Evolutionary conservation across 2,797 vertebrate genomes (phyloP).

Genomic region (Enteromius unitaeniatus): DNA sequence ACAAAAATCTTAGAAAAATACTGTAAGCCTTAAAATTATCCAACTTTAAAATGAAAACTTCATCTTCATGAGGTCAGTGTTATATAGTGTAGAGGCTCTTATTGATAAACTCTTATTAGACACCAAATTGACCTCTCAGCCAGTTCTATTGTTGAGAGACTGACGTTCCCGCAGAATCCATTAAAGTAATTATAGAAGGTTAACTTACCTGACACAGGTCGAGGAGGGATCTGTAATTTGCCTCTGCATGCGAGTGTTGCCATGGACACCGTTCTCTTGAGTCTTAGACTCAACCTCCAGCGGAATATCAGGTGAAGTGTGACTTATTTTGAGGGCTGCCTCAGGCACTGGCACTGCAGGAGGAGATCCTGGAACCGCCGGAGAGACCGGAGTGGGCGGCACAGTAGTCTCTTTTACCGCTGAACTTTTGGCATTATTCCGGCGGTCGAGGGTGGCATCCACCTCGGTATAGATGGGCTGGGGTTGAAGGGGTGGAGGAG

Average conservation of each 20-base stretch:
- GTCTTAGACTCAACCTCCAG: constrained; percentile 84
- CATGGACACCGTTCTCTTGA: constrained; percentile 86
- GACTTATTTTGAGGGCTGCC: constrained; percentile 97
- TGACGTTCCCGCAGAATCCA: not conserved
- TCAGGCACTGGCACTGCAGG: constrained; percentile 83
- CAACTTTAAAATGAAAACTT: not conserved
- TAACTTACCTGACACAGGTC: constrained; percentile 79
- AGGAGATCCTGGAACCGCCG: constrained; percentile 73
- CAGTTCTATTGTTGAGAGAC: not conserved
- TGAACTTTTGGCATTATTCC: constrained; percentile 80
- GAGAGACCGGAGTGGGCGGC: constrained; percentile 76
- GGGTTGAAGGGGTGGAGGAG: constrained; percentile 71
- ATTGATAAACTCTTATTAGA: constrained; percentile 7
- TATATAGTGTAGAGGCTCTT: not conserved
- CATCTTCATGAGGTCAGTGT: not conserved
- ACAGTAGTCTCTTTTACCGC: constrained; percentile 84
- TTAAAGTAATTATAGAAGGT: not conserved
- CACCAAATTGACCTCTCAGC: not conserved
- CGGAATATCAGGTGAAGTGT: constrained; percentile 95
- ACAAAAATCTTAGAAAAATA: not conserved
- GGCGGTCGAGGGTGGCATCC: constrained; percentile 85
- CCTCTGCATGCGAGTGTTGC: constrained; percentile 86
- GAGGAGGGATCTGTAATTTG: constrained; percentile 91
- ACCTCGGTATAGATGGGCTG: constrained; percentile 89
- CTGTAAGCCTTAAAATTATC: not conserved